These are phyloP conservation scores for Dascyllus trimaculatus DNA, from an alignment of 2,113 vertebrate genomes.

Conservation along the genomic window DNA sequence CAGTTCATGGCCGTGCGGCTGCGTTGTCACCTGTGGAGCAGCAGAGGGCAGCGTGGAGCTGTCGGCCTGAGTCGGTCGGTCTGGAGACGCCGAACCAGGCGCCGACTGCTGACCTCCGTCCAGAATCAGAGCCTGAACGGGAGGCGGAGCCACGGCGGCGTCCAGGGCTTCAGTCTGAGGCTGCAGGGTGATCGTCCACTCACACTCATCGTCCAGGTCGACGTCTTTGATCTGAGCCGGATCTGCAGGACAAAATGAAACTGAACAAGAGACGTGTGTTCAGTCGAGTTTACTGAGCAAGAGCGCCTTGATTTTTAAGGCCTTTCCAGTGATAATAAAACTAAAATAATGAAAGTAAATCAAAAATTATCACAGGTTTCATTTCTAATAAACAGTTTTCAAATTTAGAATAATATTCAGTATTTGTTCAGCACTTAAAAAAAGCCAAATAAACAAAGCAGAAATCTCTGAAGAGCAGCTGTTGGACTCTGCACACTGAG, in stretches of 20 bases:
- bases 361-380: too few species aligned
- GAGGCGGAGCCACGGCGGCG: neutral
- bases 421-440: too few species aligned
- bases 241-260: slow-evolving; percentile 27
- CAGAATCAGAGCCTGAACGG: neutral
- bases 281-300: neutral
- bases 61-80: slow-evolving; percentile 30
- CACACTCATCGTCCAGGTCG: slow-evolving; percentile 24
- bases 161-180: slow-evolving; percentile 12
- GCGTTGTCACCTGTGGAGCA: slow-evolving; percentile 52
- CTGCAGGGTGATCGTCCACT: slow-evolving; percentile 46
- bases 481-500: too few species aligned
- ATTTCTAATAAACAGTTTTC: too few species aligned
- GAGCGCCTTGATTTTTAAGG: too few species aligned
- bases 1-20: too few species aligned
- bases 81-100: neutral
- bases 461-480: too few species aligned
- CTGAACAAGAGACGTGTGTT: slow-evolving; percentile 12
- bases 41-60: slow-evolving; percentile 56
- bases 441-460: too few species aligned
- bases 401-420: too few species aligned
- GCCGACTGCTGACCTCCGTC: neutral
- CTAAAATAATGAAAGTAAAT: too few species aligned
- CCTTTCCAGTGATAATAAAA: too few species aligned
- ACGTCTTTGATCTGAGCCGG: neutral